A percentile compares a stretch with the other conserved stretches of the same genome.
These are phyloP conservation scores for Erpornis zantholeuca DNA, from an alignment of 2,113 vertebrate genomes.

Conservation along the genomic window DNA sequence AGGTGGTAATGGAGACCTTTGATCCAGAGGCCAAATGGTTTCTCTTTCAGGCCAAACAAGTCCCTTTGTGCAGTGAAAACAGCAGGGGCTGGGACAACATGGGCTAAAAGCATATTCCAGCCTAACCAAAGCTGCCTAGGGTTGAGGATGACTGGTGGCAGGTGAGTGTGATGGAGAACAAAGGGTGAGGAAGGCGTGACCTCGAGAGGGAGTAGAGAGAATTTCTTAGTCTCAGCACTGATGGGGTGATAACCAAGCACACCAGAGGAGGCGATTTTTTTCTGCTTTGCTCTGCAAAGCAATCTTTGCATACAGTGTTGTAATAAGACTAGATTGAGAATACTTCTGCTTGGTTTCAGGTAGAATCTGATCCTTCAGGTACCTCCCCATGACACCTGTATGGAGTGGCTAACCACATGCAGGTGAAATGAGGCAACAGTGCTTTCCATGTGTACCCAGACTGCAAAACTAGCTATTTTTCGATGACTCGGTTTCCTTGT, in stretches of 20 bases:
- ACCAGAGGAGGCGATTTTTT: not conserved
- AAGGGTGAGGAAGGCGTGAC: not conserved
- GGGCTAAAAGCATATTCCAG: not conserved
- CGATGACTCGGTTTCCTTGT: not conserved
- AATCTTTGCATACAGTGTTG: not conserved
- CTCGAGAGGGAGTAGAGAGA: not conserved
- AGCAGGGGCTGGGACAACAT: not conserved
- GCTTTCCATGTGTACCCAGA: not conserved
- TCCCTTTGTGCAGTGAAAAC: not conserved
- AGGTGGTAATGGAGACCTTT: not conserved
- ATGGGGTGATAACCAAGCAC: not conserved
- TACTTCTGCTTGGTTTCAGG: not conserved
- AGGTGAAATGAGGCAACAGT: not conserved
- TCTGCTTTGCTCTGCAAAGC: not conserved
- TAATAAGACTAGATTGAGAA: not conserved
- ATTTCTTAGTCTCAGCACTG: not conserved
- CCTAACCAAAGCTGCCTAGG: not conserved
- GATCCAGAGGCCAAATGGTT: not conserved
- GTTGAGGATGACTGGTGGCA: not conserved
- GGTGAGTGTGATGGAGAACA: not conserved
- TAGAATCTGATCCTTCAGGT: not conserved
- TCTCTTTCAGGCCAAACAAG: not conserved
- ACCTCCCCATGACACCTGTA: not conserved
- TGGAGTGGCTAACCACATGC: fast-evolving
- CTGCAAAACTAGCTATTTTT: not conserved